Evolutionary conservation across 2,888 invertebrate genomes (phyloP).

Genomic region (Cephus spinipes): DNA sequence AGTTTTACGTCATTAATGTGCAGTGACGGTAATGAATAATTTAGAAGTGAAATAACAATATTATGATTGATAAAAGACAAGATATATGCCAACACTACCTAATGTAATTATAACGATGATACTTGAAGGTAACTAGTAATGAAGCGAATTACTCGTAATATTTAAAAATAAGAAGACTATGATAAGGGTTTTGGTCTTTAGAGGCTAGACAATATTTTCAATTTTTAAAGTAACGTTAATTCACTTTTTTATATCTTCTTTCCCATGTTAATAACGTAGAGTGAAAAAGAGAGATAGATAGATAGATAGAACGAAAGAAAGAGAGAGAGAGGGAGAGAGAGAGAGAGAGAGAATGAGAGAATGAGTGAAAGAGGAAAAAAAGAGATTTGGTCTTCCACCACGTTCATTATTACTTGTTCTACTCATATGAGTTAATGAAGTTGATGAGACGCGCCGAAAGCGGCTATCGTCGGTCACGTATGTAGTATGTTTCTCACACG

Average conservation of each 20-base stretch:
- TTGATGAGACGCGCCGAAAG: background rate
- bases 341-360: too few species aligned
- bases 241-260: slow-evolving; percentile 26
- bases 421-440: background rate
- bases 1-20: too few species aligned
- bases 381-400: slow-evolving; percentile 37
- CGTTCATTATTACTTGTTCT: background rate
- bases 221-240: slow-evolving; percentile 21
- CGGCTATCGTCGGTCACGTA: background rate
- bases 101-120: slow-evolving; percentile 17
- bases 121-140: slow-evolving; percentile 23
- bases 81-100: slow-evolving; percentile 5
- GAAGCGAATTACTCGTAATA: slow-evolving; percentile 25
- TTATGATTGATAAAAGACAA: too few species aligned
- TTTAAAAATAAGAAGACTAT: slow-evolving; percentile 24
- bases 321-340: background rate
- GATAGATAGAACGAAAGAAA: background rate
- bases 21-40: too few species aligned
- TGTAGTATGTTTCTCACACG: background rate
- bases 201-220: slow-evolving; percentile 41
- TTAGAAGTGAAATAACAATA: too few species aligned
- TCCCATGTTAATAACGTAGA: slow-evolving; percentile 33
- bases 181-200: slow-evolving; percentile 44
- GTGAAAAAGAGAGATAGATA: background rate
- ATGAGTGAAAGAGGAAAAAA: too few species aligned